Conservation (phyloP, 2,888 invertebrate species). For the Polietes domitor region DNA sequence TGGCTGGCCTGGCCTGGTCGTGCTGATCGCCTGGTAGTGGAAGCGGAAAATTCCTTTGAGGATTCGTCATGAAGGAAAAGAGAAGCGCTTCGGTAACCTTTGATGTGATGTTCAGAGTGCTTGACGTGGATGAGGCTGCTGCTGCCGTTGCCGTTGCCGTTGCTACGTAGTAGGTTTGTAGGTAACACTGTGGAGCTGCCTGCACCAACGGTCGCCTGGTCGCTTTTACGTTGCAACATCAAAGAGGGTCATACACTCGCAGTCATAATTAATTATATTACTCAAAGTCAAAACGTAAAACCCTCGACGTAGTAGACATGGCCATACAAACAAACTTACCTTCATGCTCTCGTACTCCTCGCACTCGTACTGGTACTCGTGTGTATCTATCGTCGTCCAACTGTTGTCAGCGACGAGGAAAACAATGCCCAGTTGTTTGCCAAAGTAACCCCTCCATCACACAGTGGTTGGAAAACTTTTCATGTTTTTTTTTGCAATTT, state of each 20-base stretch:
- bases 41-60: conserved; percentile 81
- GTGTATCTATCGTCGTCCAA: not conserved
- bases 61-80: conserved; percentile 77
- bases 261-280: conserved; percentile 37
- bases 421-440: conserved; percentile 25
- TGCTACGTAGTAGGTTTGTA: not conserved
- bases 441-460: conserved; percentile 47
- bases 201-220: not conserved
- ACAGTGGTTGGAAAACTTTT: not conserved
- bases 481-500: too few relatives aligned
- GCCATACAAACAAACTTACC: not conserved
- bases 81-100: conserved; percentile 74
- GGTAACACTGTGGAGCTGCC: not conserved
- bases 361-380: not conserved
- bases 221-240: conserved; percentile 31
- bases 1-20: conserved; percentile 66
- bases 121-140: not conserved
- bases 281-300: conserved; percentile 23
- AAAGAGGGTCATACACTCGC: conserved; percentile 23
- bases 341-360: not conserved
- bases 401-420: not conserved
- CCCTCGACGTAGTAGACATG: not conserved
- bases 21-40: conserved; percentile 76
- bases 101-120: conserved; percentile 70
- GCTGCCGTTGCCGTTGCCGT: not conserved